Percentiles rank a stretch among this genome's conserved stretches.
Evolutionary conservation across 2,113 vertebrate species (phyloP).

Genomic region (Antechinus flavipes): DNA sequence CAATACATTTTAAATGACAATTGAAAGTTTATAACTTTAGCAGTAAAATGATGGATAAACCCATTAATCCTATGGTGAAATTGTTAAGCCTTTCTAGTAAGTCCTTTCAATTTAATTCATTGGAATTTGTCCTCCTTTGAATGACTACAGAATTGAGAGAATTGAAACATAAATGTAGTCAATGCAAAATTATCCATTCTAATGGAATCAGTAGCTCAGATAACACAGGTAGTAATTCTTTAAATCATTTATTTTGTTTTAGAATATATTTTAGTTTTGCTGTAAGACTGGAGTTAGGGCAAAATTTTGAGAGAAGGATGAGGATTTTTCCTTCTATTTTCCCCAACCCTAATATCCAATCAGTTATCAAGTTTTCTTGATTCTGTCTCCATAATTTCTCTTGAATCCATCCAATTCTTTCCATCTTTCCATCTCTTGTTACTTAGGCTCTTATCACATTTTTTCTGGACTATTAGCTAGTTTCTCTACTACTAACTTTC

Average conservation of each 20-base stretch:
- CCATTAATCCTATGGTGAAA: neutral
- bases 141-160: neutral
- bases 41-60: neutral
- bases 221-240: neutral
- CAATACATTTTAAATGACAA: neutral
- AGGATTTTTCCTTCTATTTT: neutral
- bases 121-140: neutral
- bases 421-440: neutral
- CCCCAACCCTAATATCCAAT: neutral
- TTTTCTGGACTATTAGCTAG: neutral
- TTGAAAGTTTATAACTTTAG: neutral
- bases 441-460: neutral
- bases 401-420: neutral
- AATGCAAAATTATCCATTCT: neutral
- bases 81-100: neutral
- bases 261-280: slow-evolving; percentile 4
- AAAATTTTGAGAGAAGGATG: neutral
- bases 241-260: neutral
- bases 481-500: neutral
- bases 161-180: neutral
- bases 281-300: neutral
- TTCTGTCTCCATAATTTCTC: neutral
- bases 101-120: slow-evolving; percentile 1
- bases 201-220: neutral
- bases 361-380: neutral